phyloP scores from a whole-genome alignment of 2,888 invertebrate genomes.

The Lycia hirtaria region DNA sequence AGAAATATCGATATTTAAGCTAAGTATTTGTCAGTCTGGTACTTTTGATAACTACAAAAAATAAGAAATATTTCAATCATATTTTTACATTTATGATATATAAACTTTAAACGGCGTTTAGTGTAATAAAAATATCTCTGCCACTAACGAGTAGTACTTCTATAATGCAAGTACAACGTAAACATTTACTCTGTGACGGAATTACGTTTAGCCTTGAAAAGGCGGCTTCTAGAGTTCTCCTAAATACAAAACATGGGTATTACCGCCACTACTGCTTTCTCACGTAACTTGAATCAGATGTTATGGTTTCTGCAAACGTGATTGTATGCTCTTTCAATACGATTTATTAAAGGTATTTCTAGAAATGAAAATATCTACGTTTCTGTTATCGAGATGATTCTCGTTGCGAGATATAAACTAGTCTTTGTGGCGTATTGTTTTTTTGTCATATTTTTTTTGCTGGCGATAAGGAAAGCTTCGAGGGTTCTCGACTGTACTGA shows the following conservation, averaged over 20 bases:
- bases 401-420: background rate
- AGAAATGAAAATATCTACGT: background rate
- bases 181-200: conserved; percentile 54
- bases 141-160: conserved; percentile 30
- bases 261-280: conserved; percentile 43
- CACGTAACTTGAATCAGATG: conserved; percentile 43
- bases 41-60: background rate
- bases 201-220: conserved; percentile 63
- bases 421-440: background rate
- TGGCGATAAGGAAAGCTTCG: too few species aligned
- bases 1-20: conserved; percentile 1
- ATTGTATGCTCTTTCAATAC: background rate
- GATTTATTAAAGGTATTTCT: background rate
- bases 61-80: background rate
- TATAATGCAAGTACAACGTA: conserved; percentile 37
- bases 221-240: conserved; percentile 74
- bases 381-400: background rate
- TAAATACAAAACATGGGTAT: conserved; percentile 55
- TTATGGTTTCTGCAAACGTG: conserved; percentile 24
- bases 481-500: too few species aligned
- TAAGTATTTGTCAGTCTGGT: background rate
- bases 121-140: background rate
- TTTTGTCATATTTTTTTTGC: too few species aligned
- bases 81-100: background rate
- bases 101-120: background rate